Conservation (phyloP, 2,113 vertebrate genomes). For the Oncorhynchus kisutch region DNA sequence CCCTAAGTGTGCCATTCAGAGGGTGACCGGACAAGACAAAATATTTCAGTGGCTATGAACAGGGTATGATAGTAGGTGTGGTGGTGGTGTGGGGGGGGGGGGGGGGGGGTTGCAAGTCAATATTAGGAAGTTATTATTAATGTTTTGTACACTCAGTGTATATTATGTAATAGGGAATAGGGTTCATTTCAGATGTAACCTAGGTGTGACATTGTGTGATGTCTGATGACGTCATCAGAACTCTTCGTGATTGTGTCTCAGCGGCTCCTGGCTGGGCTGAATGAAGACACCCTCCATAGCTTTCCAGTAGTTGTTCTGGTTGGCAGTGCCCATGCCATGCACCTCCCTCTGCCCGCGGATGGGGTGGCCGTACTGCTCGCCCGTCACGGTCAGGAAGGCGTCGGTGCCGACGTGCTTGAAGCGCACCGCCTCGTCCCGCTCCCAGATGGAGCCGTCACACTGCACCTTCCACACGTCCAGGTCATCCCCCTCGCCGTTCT, state of each 20-base stretch:
- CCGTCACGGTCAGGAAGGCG: slow-evolving; percentile 89
- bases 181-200: neutral
- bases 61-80: too few relatives aligned
- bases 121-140: too few relatives aligned
- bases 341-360: slow-evolving; percentile 93
- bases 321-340: slow-evolving; percentile 84
- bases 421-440: slow-evolving; percentile 84
- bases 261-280: slow-evolving; percentile 77
- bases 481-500: slow-evolving; percentile 92
- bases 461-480: slow-evolving; percentile 91
- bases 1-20: too few relatives aligned
- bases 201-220: neutral
- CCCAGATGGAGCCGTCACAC: slow-evolving; percentile 85
- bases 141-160: too few relatives aligned
- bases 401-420: slow-evolving; percentile 89
- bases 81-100: too few relatives aligned
- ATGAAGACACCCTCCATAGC: slow-evolving; percentile 96
- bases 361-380: slow-evolving; percentile 93
- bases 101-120: too few relatives aligned
- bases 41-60: too few relatives aligned
- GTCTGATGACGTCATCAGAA: slow-evolving; percentile 72
- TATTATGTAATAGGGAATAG: neutral
- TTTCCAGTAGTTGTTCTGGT: slow-evolving; percentile 89
- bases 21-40: too few relatives aligned
- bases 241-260: slow-evolving; percentile 72